A percentile compares a stretch with the other conserved stretches of the same genome.
Evolutionary conservation across 2,888 invertebrate species (phyloP).

Genomic region (Orthosia gothica): DNA sequence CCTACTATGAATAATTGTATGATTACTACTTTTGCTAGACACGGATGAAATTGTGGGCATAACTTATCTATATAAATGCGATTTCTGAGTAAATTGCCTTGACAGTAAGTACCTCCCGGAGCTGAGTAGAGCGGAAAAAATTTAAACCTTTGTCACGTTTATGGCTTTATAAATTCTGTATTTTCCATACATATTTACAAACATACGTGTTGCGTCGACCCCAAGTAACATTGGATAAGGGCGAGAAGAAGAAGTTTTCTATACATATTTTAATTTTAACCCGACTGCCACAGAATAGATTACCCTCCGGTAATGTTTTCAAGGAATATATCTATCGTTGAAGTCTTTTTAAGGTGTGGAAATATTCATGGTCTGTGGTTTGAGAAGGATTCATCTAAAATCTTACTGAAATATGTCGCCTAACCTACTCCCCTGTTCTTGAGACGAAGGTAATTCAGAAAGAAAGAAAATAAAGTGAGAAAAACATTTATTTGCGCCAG

Average conservation of each 20-base stretch:
- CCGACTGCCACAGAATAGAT: neutral
- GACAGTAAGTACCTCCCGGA: conserved; percentile 16
- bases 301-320: too few species aligned
- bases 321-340: neutral
- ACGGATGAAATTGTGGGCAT: conserved; percentile 35
- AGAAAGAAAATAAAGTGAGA: too few species aligned
- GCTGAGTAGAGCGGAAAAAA: conserved; percentile 27
- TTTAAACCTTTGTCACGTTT: conserved; percentile 3
- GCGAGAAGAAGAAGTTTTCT: too few species aligned
- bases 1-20: conserved; percentile 30
- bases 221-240: too few species aligned
- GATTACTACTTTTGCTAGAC: conserved; percentile 19
- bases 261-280: neutral
- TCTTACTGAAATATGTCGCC: neutral
- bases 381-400: neutral
- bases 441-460: too few species aligned
- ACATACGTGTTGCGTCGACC: too few species aligned
- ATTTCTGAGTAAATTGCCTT: conserved; percentile 36
- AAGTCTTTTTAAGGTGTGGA: neutral
- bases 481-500: too few species aligned
- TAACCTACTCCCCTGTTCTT: neutral
- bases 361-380: neutral
- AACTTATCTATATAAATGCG: conserved; percentile 14
- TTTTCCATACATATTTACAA: neutral
- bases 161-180: neutral